Evolutionary conservation across 2,113 vertebrate species (phyloP).

Genomic region (Centropristis striata): DNA sequence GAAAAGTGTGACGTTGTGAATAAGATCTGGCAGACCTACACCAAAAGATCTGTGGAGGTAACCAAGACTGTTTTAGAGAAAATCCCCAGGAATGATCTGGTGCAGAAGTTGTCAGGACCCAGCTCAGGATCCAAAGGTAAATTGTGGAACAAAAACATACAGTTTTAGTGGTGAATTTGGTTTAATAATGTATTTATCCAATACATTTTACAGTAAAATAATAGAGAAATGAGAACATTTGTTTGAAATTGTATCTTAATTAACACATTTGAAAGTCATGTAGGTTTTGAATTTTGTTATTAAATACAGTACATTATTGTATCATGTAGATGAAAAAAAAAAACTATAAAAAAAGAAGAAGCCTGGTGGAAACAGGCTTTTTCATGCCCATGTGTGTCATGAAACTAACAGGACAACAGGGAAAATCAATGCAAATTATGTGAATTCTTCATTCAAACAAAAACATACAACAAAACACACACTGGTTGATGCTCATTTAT

Average conservation of each 20-base stretch:
- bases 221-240: not conserved
- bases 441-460: too few relatives aligned
- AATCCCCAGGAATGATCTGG: constrained; percentile 25
- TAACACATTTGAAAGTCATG: not conserved
- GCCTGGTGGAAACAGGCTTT: too few relatives aligned
- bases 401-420: too few relatives aligned
- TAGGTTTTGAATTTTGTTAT: not conserved
- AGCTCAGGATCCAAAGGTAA: not conserved
- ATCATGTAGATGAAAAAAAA: not conserved
- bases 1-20: not conserved
- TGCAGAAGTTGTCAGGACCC: not conserved
- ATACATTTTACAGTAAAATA: not conserved
- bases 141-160: not conserved
- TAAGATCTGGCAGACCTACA: not conserved
- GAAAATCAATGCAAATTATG: too few relatives aligned
- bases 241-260: not conserved
- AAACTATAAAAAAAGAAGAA: too few relatives aligned
- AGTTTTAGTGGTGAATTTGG: too few relatives aligned
- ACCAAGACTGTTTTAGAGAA: not conserved
- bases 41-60: not conserved
- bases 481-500: too few relatives aligned
- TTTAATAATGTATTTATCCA: not conserved
- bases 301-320: not conserved
- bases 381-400: too few relatives aligned
- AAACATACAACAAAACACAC: too few relatives aligned